Conservation (phyloP, 2,113 vertebrate genomes). For the Penelope pileata region DNA sequence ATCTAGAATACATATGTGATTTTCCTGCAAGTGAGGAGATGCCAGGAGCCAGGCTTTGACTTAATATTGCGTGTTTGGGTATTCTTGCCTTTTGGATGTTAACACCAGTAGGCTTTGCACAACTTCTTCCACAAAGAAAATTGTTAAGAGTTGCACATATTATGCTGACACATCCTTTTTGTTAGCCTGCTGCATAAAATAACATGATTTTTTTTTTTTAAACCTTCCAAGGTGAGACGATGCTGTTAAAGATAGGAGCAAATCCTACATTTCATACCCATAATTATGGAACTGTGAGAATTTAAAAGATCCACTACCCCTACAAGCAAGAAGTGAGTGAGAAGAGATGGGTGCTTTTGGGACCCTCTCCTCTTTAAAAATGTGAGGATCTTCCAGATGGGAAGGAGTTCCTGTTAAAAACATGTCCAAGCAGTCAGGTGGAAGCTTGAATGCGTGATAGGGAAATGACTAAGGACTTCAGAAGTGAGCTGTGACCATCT, state of each 20-base stretch:
- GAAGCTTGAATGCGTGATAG: not conserved
- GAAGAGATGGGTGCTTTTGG: not conserved
- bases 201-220: not conserved
- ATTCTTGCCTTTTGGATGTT: not conserved
- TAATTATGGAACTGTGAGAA: not conserved
- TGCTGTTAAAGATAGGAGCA: not conserved
- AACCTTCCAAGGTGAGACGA: not conserved
- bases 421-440: not conserved
- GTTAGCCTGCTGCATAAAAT: not conserved
- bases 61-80: not conserved
- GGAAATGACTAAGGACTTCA: not conserved
- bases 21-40: not conserved
- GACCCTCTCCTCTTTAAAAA: not conserved
- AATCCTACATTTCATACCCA: not conserved
- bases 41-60: not conserved
- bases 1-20: not conserved
- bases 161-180: not conserved
- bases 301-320: not conserved
- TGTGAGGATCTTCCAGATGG: accelerated
- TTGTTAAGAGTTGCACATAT: not conserved
- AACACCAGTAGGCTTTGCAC: not conserved
- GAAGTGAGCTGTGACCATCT: not conserved
- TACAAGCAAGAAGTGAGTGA: not conserved
- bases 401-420: not conserved
- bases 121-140: not conserved